These are phyloP conservation scores for Megalopta genalis DNA, from an alignment of 1,140 invertebrate species.

Conservation along the genomic window DNA sequence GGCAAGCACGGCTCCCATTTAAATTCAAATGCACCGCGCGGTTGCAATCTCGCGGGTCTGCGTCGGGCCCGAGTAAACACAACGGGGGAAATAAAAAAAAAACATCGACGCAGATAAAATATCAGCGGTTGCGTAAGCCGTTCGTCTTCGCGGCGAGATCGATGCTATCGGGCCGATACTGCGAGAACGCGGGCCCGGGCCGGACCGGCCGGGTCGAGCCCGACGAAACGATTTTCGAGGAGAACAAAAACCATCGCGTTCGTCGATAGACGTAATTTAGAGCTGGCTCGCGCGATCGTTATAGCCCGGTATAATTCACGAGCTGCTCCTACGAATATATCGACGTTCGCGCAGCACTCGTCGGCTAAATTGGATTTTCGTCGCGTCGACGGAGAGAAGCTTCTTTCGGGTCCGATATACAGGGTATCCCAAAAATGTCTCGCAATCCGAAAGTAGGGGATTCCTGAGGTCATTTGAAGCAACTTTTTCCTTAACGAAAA, in stretches of 20 bases:
- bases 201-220: no score
- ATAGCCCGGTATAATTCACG: conserved; percentile 45
- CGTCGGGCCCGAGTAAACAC: neutral
- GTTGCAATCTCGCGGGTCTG: neutral
- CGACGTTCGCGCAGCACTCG: conserved; percentile 18
- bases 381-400: conserved; percentile 2
- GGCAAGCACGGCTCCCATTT: neutral
- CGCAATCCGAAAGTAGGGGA: no score
- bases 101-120: conserved; percentile 12
- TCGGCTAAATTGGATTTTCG: conserved; percentile 51
- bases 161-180: conserved; percentile 28
- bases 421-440: no score
- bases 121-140: conserved; percentile 17
- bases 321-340: conserved; percentile 40
- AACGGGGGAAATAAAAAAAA: neutral
- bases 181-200: conserved; percentile 11
- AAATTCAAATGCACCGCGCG: neutral
- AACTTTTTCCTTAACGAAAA: no score
- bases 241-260: conserved; percentile 49
- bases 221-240: conserved; percentile 47
- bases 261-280: conserved; percentile 49
- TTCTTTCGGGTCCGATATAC: no score
- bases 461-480: no score
- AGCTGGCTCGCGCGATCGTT: conserved; percentile 37
- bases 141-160: conserved; percentile 23